Evolutionary conservation across 2,113 vertebrate genomes (phyloP).

Genomic region (Trogon surrucura): DNA sequence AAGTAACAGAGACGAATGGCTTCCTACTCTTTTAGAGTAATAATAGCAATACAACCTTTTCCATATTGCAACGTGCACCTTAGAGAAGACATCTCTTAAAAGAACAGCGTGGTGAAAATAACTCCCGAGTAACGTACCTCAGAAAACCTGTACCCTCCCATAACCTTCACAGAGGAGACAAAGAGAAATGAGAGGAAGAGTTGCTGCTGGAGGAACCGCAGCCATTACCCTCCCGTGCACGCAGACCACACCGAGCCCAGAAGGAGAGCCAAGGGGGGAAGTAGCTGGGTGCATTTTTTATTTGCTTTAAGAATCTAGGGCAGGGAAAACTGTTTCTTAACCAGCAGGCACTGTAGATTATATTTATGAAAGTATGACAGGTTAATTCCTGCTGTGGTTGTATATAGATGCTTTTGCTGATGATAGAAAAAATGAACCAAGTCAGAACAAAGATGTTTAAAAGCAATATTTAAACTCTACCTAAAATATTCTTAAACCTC

Average conservation of each 20-base stretch:
- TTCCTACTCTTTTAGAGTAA: background rate
- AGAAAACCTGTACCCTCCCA: background rate
- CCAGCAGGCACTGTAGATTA: background rate
- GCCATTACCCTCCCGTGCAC: background rate
- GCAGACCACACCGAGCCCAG: no score
- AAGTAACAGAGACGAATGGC: background rate
- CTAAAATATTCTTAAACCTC: background rate
- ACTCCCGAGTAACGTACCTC: background rate
- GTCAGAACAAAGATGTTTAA: background rate
- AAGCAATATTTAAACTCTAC: constrained; percentile 14
- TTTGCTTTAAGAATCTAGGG: background rate
- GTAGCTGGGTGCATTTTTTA: background rate
- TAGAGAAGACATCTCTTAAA: background rate
- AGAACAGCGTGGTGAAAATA: background rate
- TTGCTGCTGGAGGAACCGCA: background rate
- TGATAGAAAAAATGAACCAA: background rate
- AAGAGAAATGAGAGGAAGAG: background rate
- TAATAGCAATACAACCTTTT: background rate
- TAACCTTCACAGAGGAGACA: background rate
- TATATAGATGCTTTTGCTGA: background rate
- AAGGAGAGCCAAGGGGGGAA: background rate
- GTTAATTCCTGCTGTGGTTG: background rate
- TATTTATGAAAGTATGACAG: background rate
- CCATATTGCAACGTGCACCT: background rate
- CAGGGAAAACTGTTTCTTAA: background rate